Base-by-base conservation (phyloP, 2,888 invertebrate species). In the Bursaphelenchus okinawaensis region DNA sequence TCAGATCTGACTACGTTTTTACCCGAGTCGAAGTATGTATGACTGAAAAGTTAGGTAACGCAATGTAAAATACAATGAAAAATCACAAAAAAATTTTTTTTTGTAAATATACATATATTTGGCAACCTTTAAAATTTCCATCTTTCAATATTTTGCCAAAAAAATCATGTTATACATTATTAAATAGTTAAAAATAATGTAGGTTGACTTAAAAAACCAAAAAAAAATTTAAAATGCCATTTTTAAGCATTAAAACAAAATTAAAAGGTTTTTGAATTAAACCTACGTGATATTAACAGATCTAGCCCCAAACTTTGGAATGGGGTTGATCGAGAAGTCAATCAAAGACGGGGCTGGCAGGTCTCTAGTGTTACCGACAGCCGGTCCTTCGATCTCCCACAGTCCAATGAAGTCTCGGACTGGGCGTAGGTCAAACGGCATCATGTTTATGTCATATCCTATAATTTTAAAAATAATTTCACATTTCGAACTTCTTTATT, bases 261-360 rank as follows among this genome's bases (percentile, higher is more conserved):
- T 1, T 9, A 40, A n/a, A 7, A 40, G 50, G 8, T n/a, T 40
- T 20, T 23, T 7, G 51, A n/a, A 27, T 0, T 0, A 22, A 28
- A 61, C 76, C 66, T 40, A 79, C 78, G 81, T 81, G 50, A 81
- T 73, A 60, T 81, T 81, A 20, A 81, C 70, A 1, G 80, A 74
- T 66, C 81, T 66, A 6, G 81, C 80, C 27, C 81, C 81, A 63
- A 81, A 81, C 63, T 80, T 80, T 12, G 81, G 81, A n/a, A 81
- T 76, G 3, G 81, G 81, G 62, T 81, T 81, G 58, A 81, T 81
- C 31, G 81, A 75, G 65, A 79, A 79, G 64, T 81, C 81, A 63
- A 81, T 76, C 58, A 79, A 75, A 52, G 73, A 71, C 6, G 81
- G 81, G 4, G 81, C 75, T 2, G 81, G 80, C 0, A 81, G 68